Conservation (phyloP, 1,140 invertebrate genomes). For the Euschistus heros region DNA sequence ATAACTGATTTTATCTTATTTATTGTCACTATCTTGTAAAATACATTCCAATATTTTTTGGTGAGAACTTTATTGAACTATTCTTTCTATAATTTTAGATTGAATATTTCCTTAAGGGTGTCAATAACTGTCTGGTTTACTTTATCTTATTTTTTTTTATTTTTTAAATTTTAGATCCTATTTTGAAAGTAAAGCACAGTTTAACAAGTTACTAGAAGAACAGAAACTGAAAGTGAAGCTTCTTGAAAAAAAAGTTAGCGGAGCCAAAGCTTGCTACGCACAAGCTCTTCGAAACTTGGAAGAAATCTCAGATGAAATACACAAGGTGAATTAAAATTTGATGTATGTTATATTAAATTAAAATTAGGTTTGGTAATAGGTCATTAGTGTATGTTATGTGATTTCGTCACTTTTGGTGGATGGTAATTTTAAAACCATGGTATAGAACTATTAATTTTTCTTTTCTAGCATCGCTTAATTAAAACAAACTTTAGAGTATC, state of each 20-base stretch:
- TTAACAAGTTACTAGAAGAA: slow-evolving; percentile 46
- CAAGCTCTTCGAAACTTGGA: slow-evolving; percentile 44
- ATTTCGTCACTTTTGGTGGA: too few relatives aligned
- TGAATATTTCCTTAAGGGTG: too few relatives aligned
- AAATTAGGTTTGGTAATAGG: background rate
- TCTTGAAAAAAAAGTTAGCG: slow-evolving; percentile 36
- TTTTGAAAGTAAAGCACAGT: slow-evolving; percentile 47
- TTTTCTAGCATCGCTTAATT: too few relatives aligned
- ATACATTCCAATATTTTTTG: background rate
- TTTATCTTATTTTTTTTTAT: background rate
- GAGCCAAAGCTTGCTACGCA: slow-evolving; percentile 42
- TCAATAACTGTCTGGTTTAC: too few relatives aligned
- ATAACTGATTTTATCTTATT: too few relatives aligned
- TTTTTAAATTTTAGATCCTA: slow-evolving; percentile 46
- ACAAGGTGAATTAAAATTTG: slow-evolving; percentile 33
- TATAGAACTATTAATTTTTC: too few relatives aligned
- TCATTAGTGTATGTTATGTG: slow-evolving; percentile 4
- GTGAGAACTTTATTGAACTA: background rate
- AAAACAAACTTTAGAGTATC: too few relatives aligned
- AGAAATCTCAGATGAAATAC: slow-evolving; percentile 47
- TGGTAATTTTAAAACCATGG: too few relatives aligned
- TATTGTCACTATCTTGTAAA: background rate
- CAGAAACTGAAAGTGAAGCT: slow-evolving; percentile 41
- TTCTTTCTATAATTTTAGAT: too few relatives aligned
- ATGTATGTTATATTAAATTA: background rate